Base-by-base conservation (phyloP, 2,888 invertebrate genomes). In the Cataglyphis altisquamis region DNA sequence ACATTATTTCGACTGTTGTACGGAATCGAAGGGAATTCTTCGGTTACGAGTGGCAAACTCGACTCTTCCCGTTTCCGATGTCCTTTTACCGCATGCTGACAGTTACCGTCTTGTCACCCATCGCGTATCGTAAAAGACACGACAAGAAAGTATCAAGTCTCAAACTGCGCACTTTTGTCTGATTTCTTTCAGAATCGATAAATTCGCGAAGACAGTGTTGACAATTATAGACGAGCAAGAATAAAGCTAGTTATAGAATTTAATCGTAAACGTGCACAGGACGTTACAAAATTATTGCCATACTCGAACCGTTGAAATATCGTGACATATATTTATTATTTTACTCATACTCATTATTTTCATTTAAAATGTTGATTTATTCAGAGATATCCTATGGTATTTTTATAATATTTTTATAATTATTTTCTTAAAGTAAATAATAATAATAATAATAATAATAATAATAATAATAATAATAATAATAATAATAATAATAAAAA, bases 1-100 rank as follows among this genome's bases (percentile, higher is more conserved):
- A 67, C 41, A 84, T 84, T 82, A 73, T 82, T 82, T 74, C 41
- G 32, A 21, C 55, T 41, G 84, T 81, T 48, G 15, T 36, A 25
- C 45, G 29, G 18, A 72, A 57, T 55, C 64, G 55, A 25, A 80
- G 39, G 21, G 64, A 73, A 81, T 81, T 83, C 64, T 57, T 52
- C 32, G 39, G 39, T 15, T 80, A 64, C 66, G 66, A 41, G 32
- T 72, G 41, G 70, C 64, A 67, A 66, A 45, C 41, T 41, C 41
- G 32, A 41, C 39, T 55, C 45, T 36, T 67, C 39, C 15, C 21
- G 12, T 21, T 41, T n/a, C 15, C 29, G 8, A 21, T 48, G 12
- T 5, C 25, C 10, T 41, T 57, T 77, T 77, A n/a, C 8, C 10
- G 36, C 15, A 57, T 77, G 9, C 36, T 25, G 60, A 80, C 18